Percentiles rank a stretch among this genome's conserved stretches.
These are phyloP conservation scores for Xiphophorus birchmanni DNA, from an alignment of 2,797 vertebrate genomes.

Conservation along the genomic window DNA sequence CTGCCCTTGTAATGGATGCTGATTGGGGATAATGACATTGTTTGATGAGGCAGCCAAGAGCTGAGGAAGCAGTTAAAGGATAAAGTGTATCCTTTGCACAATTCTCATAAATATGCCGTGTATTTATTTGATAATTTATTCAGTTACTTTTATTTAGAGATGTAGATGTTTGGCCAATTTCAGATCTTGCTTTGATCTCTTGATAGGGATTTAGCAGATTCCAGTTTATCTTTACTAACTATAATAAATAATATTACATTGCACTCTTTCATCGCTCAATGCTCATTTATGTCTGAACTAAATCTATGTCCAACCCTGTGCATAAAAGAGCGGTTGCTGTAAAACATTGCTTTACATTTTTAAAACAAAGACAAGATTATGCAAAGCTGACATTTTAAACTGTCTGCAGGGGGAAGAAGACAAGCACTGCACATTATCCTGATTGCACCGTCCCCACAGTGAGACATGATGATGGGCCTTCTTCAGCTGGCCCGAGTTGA, in stretches of 20 bases:
- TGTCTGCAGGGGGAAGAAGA: not conserved
- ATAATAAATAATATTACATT: not conserved
- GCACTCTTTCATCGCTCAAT: not conserved
- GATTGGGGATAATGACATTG: conserved; percentile 63
- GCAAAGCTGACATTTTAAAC: not conserved
- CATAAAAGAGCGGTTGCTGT: not conserved
- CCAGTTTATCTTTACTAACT: not conserved
- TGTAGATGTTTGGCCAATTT: not conserved
- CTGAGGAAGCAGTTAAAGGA: conserved; percentile 44
- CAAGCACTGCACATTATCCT: not conserved
- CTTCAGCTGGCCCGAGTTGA: not conserved
- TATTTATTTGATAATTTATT: conserved; percentile 2
- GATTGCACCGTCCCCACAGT: not conserved
- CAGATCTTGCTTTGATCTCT: not conserved
- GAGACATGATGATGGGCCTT: not conserved
- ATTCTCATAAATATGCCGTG: conserved; percentile 18
- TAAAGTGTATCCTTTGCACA: conserved; percentile 48
- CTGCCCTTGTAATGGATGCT: conserved; percentile 58
- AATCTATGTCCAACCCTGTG: not conserved
- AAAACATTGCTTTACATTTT: not conserved
- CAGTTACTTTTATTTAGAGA: not conserved
- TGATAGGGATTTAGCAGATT: not conserved
- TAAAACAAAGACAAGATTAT: not conserved
- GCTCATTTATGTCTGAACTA: not conserved
- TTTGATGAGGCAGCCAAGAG: conserved; percentile 63